Evolutionary conservation across 2,888 invertebrate species (phyloP), one percentile per base, ranked within the genome.

Genomic region (Escarpia spicata): DNA sequence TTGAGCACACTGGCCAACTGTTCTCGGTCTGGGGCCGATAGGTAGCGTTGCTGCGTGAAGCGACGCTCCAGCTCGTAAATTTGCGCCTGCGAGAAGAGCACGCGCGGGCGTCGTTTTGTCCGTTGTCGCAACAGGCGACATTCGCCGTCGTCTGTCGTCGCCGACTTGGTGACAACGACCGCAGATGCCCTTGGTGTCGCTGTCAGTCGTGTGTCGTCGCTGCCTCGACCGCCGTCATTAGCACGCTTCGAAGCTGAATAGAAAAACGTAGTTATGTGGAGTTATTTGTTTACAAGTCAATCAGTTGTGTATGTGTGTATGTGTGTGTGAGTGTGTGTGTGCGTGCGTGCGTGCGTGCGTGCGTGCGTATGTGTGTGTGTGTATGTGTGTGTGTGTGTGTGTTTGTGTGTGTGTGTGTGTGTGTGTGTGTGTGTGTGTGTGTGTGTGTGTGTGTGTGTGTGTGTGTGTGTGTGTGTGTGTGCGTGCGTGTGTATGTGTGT

Each of bases 11-110:
- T 97, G 0, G 99, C 98, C 94, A 99, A 97, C 94, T 98, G 98
- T 96, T 99, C 99, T n/a, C 99, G 97, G 96, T 99, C 99, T 0
- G 98, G 98, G 0, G 99, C 98, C 3, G 98, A 98, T 8, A 99
- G 97, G 97, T 99, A 99, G 94, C 98, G 97, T 95, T 99, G 98
- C 93, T 98, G 98, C 94, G 98, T 98, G 97, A 99, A 99, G 19
- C 98, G 97, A 45, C 98, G 97, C 96, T 99, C 99, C 94, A 99
- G 96, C 94, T 98, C 98, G 96, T 98, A 98, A 0, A 98, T 98
- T 96, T 97, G 97, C 0, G 97, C 97, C 96, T 97, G 97, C 0
- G 98, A 98, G 97, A 99, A 99, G 0, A 99, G 97, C 0, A 99
- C 98, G 90, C 99, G 97, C 0, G 99, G 99, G 97, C 99, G 99